phyloP scores from a whole-genome alignment of 2,888 invertebrate species.

The Melipona bicolor region DNA sequence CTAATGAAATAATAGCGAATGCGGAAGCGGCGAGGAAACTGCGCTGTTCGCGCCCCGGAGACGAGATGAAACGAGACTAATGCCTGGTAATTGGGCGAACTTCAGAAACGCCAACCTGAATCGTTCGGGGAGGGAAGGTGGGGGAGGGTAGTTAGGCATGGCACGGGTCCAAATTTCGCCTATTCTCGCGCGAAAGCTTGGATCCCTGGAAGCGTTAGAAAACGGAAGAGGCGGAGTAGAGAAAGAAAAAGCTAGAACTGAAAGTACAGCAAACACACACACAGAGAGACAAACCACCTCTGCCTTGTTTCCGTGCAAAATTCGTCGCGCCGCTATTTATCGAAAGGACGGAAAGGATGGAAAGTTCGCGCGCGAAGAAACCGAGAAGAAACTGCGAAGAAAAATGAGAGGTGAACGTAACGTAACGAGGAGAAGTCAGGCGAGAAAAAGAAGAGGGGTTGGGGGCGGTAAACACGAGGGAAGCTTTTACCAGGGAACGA shows the following conservation, averaged over 20 bases:
- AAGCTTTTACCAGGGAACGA: slow-evolving; percentile 46
- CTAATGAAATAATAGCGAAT: slow-evolving; percentile 41
- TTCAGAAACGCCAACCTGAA: slow-evolving; percentile 48
- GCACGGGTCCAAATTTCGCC: slow-evolving; percentile 64
- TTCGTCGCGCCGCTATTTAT: slow-evolving; percentile 13
- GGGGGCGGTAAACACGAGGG: slow-evolving; percentile 38
- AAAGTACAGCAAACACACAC: not conserved
- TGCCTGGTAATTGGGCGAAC: slow-evolving; percentile 60
- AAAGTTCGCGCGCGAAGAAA: too few relatives aligned
- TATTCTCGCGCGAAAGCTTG: slow-evolving; percentile 34
- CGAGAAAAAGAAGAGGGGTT: slow-evolving; percentile 2
- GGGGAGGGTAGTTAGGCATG: slow-evolving; percentile 56
- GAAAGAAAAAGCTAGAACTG: not conserved
- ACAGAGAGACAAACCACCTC: slow-evolving; percentile 12
- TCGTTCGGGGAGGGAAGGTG: not conserved
- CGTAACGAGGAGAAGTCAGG: slow-evolving; percentile 24
- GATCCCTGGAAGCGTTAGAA: slow-evolving; percentile 1
- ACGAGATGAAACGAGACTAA: slow-evolving; percentile 64
- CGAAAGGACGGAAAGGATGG: too few relatives aligned
- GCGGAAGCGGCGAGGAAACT: slow-evolving; percentile 42
- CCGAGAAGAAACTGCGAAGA: slow-evolving; percentile 2
- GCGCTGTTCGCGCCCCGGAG: slow-evolving; percentile 30
- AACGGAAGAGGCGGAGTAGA: not conserved
- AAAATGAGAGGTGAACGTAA: slow-evolving; percentile 16
- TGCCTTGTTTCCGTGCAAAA: slow-evolving; percentile 10